These are phyloP conservation scores for Radopholus similis DNA, from an alignment of 1,140 invertebrate genomes.

Conservation along the genomic window DNA sequence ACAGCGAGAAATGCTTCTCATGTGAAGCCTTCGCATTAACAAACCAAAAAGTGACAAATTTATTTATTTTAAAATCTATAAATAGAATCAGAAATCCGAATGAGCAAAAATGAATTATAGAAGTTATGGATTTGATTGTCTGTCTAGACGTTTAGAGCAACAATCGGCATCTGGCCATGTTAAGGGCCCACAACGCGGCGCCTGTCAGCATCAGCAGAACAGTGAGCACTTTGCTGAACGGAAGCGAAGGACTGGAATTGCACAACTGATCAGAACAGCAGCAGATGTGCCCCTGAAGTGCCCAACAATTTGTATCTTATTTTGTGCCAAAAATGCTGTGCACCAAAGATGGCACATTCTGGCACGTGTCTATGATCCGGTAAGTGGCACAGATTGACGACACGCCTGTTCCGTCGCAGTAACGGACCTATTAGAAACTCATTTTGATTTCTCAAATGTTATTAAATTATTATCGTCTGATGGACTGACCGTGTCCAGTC, in stretches of 20 bases:
- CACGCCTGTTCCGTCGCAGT: conserved; percentile 53
- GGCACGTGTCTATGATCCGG: conserved; percentile 48
- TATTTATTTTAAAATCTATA: too few relatives aligned
- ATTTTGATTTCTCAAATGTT: conserved; percentile 6
- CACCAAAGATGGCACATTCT: conserved; percentile 49
- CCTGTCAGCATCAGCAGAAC: neutral
- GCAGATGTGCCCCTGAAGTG: conserved; percentile 46
- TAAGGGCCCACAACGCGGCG: neutral
- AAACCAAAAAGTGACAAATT: too few relatives aligned
- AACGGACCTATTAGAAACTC: conserved; percentile 41
- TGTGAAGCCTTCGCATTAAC: too few relatives aligned
- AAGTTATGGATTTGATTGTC: too few relatives aligned
- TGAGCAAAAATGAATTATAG: too few relatives aligned
- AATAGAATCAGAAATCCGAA: too few relatives aligned
- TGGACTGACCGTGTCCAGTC: conserved; percentile 50
- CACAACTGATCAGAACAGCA: conserved; percentile 55
- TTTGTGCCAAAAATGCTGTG: neutral
- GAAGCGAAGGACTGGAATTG: conserved; percentile 62
- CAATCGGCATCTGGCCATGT: neutral
- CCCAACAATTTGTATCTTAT: neutral
- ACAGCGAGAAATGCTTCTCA: too few relatives aligned
- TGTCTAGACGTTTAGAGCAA: neutral
- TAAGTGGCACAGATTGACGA: conserved; percentile 58
- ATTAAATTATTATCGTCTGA: neutral
- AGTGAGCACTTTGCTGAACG: neutral